Conservation (phyloP, 1,140 invertebrate genomes). For the Drosophila quadrilineata region DNA sequence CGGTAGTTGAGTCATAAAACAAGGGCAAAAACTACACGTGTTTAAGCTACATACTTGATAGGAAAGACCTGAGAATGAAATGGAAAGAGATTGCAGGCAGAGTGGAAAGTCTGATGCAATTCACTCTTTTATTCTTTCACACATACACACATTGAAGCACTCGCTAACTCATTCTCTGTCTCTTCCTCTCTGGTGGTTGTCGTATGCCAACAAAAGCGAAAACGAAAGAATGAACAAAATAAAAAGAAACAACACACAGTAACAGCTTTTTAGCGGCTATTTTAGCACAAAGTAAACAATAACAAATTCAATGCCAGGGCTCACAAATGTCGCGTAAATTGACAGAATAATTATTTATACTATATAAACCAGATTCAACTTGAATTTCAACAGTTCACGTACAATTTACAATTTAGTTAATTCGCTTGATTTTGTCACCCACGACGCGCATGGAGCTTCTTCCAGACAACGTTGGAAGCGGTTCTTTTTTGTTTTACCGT, state of each 20-base stretch:
- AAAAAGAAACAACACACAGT: slow-evolving; percentile 4
- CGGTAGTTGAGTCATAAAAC: slow-evolving; percentile 22
- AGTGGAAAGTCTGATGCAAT: slow-evolving; percentile 2
- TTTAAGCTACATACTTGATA: slow-evolving; percentile 7
- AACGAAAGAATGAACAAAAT: slow-evolving; percentile 29
- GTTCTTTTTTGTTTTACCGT: slow-evolving; percentile 44
- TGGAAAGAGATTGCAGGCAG: no score
- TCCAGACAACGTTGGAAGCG: slow-evolving; percentile 37
- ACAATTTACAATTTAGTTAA: slow-evolving; percentile 35
- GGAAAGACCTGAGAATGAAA: background rate
- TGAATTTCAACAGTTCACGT: slow-evolving; percentile 19
- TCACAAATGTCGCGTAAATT: no score
- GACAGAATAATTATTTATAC: slow-evolving; percentile 7
- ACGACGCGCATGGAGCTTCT: slow-evolving; percentile 31
- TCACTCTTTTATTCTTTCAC: background rate
- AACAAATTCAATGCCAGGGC: background rate
- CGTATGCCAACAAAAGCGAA: slow-evolving; percentile 43
- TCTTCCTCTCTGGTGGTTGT: slow-evolving; percentile 1
- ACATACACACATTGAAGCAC: background rate
- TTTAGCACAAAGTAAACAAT: slow-evolving; percentile 10
- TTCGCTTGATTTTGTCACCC: slow-evolving; percentile 29
- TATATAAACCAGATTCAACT: no score
- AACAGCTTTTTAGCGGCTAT: slow-evolving; percentile 2
- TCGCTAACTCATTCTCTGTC: background rate
- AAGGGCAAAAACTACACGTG: slow-evolving; percentile 22